Conservation (phyloP, 2,888 invertebrate species). For the Balanococcus diminutus region DNA sequence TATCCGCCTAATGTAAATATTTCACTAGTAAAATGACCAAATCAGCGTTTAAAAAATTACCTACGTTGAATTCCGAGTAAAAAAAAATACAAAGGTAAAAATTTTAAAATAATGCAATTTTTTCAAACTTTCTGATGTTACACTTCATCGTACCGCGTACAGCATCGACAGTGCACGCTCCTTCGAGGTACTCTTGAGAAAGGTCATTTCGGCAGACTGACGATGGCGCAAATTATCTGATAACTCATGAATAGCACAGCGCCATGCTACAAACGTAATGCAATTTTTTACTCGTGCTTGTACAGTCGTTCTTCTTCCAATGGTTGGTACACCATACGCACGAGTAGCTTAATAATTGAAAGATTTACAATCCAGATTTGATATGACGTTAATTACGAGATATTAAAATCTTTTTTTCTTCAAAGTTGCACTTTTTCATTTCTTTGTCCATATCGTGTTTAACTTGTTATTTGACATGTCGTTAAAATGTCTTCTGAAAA, state of each 20-base stretch:
- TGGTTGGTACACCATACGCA: background rate
- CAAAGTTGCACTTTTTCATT: slow-evolving; percentile 8
- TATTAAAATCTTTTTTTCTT: background rate
- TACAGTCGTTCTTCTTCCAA: no score
- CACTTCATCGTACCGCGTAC: background rate
- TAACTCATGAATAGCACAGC: background rate
- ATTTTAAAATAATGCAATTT: background rate
- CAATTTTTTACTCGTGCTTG: background rate
- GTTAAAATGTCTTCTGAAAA: slow-evolving; percentile 40
- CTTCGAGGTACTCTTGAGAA: background rate
- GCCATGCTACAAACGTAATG: background rate
- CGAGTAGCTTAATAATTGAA: background rate
- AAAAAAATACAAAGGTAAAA: background rate
- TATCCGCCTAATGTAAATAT: background rate
- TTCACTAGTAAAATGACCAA: background rate
- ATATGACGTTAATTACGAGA: background rate
- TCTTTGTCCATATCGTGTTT: background rate
- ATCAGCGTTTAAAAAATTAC: background rate
- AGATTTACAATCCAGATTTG: background rate
- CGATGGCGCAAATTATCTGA: background rate
- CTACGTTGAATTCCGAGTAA: background rate
- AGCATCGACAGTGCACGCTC: no score
- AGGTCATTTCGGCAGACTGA: background rate
- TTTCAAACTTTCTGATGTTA: no score
- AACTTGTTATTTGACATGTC: slow-evolving; percentile 40